These are phyloP conservation scores for Beroe ovata DNA, from an alignment of 37 sponge, comb jelly and placozoan species.

Conservation along the genomic window DNA sequence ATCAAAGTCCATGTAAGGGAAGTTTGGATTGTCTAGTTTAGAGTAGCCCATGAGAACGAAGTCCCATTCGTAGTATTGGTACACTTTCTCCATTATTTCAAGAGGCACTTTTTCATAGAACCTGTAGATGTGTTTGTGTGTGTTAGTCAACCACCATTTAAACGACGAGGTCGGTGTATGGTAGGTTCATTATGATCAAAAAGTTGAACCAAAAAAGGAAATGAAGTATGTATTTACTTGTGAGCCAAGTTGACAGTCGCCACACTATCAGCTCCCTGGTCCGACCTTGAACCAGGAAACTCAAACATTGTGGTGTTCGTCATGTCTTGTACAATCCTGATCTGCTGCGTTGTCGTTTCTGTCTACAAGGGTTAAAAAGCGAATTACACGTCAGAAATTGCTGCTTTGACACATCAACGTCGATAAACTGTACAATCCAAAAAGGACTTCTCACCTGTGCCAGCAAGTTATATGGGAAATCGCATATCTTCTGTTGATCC, in stretches of 20 bases:
- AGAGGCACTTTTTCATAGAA: background rate
- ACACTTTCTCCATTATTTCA: background rate
- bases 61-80: conserved; percentile 31
- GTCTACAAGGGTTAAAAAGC: background rate
- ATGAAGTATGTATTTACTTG: background rate
- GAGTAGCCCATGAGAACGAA: conserved; percentile 22
- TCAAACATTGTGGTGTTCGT: background rate
- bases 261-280: conserved; percentile 38
- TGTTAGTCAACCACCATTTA: too few relatives aligned
- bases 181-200: too few relatives aligned
- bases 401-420: too few relatives aligned
- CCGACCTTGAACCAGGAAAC: conserved; percentile 13
- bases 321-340: background rate
- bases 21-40: background rate
- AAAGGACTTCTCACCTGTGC: conserved; percentile 43
- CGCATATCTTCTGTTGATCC: conserved; percentile 9
- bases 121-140: too few relatives aligned
- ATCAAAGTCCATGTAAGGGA: conserved; percentile 31
- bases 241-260: background rate
- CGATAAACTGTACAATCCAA: too few relatives aligned
- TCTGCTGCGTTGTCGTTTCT: conserved; percentile 31
- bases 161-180: too few relatives aligned
- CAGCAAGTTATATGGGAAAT: conserved; percentile 8
- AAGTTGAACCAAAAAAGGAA: too few relatives aligned
- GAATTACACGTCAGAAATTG: too few relatives aligned